phyloP scores from a whole-genome alignment of 2,113 vertebrate species.

The Clinocottus analis region DNA sequence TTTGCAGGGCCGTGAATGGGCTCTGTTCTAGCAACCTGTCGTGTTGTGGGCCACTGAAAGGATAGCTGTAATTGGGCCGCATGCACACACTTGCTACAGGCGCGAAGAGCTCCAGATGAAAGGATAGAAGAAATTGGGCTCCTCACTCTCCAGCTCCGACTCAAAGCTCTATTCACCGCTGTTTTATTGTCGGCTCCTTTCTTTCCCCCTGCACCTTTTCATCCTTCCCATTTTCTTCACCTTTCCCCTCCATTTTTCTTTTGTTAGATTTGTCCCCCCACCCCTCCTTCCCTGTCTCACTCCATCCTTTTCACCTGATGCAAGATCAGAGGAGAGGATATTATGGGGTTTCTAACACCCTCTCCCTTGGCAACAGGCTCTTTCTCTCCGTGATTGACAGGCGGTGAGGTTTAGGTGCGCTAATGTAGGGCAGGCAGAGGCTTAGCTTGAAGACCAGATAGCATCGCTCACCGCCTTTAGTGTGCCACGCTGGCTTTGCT shows the following conservation, averaged over 20 bases:
- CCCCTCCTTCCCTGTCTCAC: not conserved
- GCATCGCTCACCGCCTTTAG: slow-evolving; percentile 80
- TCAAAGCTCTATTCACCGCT: too few relatives aligned
- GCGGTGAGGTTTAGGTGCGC: slow-evolving; percentile 75
- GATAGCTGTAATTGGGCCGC: slow-evolving; percentile 49
- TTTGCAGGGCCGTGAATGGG: slow-evolving; percentile 46
- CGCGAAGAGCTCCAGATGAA: slow-evolving; percentile 44
- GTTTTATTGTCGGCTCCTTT: slow-evolving; percentile 42
- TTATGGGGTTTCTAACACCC: slow-evolving; percentile 70
- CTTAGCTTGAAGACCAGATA: slow-evolving; percentile 80
- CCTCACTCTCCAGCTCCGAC: slow-evolving; percentile 33
- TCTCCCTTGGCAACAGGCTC: slow-evolving; percentile 71
- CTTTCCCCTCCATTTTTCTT: slow-evolving; percentile 33
- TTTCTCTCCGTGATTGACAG: slow-evolving; percentile 80
- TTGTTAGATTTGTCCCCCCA: slow-evolving; percentile 43
- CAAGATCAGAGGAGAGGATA: slow-evolving; percentile 73
- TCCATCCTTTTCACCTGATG: slow-evolving; percentile 64
- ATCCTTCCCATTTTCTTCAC: slow-evolving; percentile 23
- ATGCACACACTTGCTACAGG: slow-evolving; percentile 21
- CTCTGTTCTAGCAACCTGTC: slow-evolving; percentile 29
- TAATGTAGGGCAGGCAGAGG: slow-evolving; percentile 82
- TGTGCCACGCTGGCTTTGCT: slow-evolving; percentile 74
- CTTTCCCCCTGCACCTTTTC: slow-evolving; percentile 35
- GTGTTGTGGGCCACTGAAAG: slow-evolving; percentile 48
- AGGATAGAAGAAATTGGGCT: slow-evolving; percentile 53